Evolutionary conservation across 2,888 invertebrate genomes (phyloP).

Genomic region (Pasiphila rectangulata): DNA sequence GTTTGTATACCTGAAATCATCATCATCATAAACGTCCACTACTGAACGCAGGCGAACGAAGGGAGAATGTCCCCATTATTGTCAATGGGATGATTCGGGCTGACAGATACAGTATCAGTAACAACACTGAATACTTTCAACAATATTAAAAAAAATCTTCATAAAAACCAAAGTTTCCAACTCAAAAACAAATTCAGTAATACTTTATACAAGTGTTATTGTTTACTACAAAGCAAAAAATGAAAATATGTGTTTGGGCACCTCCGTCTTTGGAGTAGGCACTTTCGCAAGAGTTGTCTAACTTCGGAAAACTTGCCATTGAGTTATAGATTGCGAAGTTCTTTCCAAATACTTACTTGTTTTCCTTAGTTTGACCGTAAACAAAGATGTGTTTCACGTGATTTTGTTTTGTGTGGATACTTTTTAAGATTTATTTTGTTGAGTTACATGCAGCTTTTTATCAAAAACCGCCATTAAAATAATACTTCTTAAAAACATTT

Average conservation of each 20-base stretch:
- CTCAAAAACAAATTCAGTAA: slow-evolving; percentile 3
- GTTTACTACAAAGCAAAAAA: slow-evolving; percentile 45
- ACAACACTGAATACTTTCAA: too few species aligned
- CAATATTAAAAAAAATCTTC: too few species aligned
- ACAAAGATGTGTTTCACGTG: slow-evolving; percentile 64
- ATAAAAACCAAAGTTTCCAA: slow-evolving; percentile 5
- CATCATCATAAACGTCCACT: too few species aligned
- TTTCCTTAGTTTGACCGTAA: slow-evolving; percentile 71
- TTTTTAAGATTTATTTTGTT: background rate
- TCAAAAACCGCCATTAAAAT: too few species aligned
- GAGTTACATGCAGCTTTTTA: too few species aligned
- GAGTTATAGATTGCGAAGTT: slow-evolving; percentile 78
- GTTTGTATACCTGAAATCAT: too few species aligned
- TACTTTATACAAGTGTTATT: slow-evolving; percentile 50
- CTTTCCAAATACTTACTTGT: slow-evolving; percentile 76
- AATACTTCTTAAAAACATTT: too few species aligned
- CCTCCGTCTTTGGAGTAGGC: slow-evolving; percentile 22
- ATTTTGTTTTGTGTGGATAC: slow-evolving; percentile 10
- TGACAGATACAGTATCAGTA: too few species aligned
- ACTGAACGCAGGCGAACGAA: too few species aligned
- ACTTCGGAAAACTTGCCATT: slow-evolving; percentile 74
- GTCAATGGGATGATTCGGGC: too few species aligned
- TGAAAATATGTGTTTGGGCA: slow-evolving; percentile 42
- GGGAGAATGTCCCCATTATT: too few species aligned
- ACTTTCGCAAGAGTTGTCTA: slow-evolving; percentile 54